Base-by-base conservation (phyloP, 2,888 invertebrate genomes). In the Oligia fasciuncula region DNA sequence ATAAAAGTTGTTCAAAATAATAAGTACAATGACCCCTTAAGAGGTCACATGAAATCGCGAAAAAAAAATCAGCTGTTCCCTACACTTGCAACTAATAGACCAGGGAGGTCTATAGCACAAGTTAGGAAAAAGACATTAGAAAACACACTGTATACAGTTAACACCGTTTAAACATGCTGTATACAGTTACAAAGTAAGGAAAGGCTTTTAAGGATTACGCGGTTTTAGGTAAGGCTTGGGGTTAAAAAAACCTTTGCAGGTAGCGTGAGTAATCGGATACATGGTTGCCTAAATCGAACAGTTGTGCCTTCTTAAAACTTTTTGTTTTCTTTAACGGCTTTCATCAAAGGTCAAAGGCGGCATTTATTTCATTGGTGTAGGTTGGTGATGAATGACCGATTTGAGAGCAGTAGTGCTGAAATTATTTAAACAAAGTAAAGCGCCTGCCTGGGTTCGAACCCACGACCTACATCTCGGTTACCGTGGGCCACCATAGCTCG, bases 251-350 rank as follows among this genome's bases (percentile, higher is more conserved):
- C 43, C 54, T 62, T 35, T 40, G 40, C 13, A 54, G 46, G 77
- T 77, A 63, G 54, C 54, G 49, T 68, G 14, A 40, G 77, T 80
- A 82, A 80, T 76, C 76, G 77, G 62, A 80, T 82, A 82, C 46
- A 65, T 57, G 68, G 54, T 77, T 46, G 35, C 9, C 13, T 46
- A 82, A 80, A 80, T 83, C 54, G 29, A 76, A 76, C 29, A 69
- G 6, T 35, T 40, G 17, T 40, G 63, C 62, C 54, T 51, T 29
- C 19, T 54, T 4, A 54, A 23, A 81, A 81, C 66, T 81, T 73
- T 67, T 6, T 35, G 11, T 63, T 65, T 72, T 46, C 40, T n/a
- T n/a, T 51, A 2, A 35, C n/a, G 14, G 46, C 5, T 63, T 63
- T 46, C 1, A 29, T 8, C 23, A 35, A 14, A 23, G 4, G 51